Conservation (phyloP, 2,113 vertebrate genomes). For the Pedionomus torquatus region DNA sequence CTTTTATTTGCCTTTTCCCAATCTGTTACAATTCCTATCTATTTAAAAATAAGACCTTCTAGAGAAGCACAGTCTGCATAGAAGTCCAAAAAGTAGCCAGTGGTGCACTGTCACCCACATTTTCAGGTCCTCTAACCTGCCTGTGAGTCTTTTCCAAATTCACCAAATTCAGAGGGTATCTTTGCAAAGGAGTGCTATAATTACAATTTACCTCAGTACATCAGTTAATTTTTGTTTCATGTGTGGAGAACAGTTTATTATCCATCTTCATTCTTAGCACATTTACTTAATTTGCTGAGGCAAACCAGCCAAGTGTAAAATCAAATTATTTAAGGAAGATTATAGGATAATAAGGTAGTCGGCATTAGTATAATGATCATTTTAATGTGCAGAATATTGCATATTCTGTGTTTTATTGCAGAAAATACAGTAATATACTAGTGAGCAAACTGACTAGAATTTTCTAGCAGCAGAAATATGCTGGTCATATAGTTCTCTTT, state of each 20-base stretch:
- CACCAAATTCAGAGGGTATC: background rate
- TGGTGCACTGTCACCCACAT: background rate
- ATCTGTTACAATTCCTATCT: background rate
- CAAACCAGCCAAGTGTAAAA: slow-evolving; percentile 44
- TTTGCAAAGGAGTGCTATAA: background rate
- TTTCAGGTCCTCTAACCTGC: background rate
- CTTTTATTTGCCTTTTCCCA: background rate
- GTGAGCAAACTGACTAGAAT: background rate
- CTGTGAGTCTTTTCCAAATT: background rate
- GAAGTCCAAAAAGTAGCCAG: background rate
- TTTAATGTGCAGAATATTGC: background rate
- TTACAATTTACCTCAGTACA: background rate
- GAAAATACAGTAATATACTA: background rate
- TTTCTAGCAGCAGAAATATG: background rate
- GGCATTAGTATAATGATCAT: background rate
- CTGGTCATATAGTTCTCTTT: background rate
- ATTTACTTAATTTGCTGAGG: slow-evolving; percentile 13
- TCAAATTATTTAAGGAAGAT: slow-evolving; percentile 54
- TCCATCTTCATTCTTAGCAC: background rate
- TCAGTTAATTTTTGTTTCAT: slow-evolving; percentile 6
- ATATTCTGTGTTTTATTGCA: background rate
- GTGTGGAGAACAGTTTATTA: slow-evolving; percentile 1
- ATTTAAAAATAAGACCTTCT: background rate
- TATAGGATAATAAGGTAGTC: slow-evolving; percentile 3
- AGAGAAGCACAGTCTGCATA: background rate